Evolutionary conservation across 2,113 vertebrate species (phyloP), one percentile per base, ranked within the genome.

Genomic region (Petrocephalus zakoni): DNA sequence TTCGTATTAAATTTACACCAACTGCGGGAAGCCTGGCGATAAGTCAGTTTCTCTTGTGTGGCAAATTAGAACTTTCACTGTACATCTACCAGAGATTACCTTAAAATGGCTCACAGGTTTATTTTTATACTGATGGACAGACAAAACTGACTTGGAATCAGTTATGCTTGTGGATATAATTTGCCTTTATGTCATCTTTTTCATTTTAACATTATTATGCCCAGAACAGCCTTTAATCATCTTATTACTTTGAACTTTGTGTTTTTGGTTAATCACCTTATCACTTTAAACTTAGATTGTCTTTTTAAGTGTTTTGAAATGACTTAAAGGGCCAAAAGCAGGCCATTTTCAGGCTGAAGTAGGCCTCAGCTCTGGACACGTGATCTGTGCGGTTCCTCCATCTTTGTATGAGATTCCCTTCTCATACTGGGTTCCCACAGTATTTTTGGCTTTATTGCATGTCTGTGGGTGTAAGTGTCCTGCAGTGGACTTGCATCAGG

Each of bases 241-340:
- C 72, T 78, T 78, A 78, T 78, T 42, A 78, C 72, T 37, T 78
- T 78, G 34, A 78, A 78, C 72, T 78, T 78, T 68, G 25, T 29
- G 61, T 68, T 68, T 68, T 68, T 68, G 61, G 61, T 29, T 78
- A 78, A 78, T 37, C 29, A 42, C 29, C 34, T 37, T 37, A 37
- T 78, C 72, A 19, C 72, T 78, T 78, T 42, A 78, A 78, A 78
- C 13, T 42, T 42, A 15, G 17, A 0, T 78, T 78, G n/a, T 15
- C 72, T 78, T 75, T 75, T 75, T n/a, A 34, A 75, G 11, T 75
- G 29, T 75, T 75, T 75, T 42, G 15, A 78, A 78, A 42, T 78
- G 5, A 75, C 68, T 37, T 75, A 34, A 78, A 68, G 61, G 9
- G 10, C 61, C 61, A 29, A 29, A 68, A 78, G 4, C 64, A 72